Evolutionary conservation across 2,113 vertebrate species (phyloP), one percentile per base, ranked within the genome.

Genomic region (Tenebrosternarchus preto): DNA sequence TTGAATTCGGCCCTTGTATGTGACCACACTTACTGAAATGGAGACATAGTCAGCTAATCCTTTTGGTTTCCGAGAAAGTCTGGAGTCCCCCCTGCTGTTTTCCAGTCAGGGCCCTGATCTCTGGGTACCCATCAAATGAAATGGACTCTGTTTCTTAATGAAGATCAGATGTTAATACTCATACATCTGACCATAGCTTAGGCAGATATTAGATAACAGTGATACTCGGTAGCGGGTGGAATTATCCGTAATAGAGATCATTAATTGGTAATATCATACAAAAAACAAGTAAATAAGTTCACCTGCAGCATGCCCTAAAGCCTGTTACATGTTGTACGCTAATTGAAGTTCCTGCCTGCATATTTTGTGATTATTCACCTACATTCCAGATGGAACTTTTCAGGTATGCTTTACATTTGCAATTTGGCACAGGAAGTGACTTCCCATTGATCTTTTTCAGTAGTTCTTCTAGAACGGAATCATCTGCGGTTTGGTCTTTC

Each of bases 21-120:
- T 56, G 73, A 33, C 20, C 5, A n/a, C 22, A 19, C 66, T 83
- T 79, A 60, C 71, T 11, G 71, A 64, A 83, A 76, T 27, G 24
- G 27, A 19, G 56, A 83, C 29, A n/a, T 43, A 63, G 73, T 76
- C 72, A 76, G 63, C 64, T 39, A 24, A 75, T 80, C 60, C 55
- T 43, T 27, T 3, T 50, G 39, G 57, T 46, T 80, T 80, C 73
- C 24, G 22, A 72, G 33, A 75, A 80, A 33, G 78, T 76, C 53
- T 39, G 2, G 22, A 25, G 71, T 74, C 36, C 68, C 8, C 33
- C 60, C 63, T 67, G n/a, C 39, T 50, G 43, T 50, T 68, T 39
- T 68, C 20, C 64, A 56, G 60, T 77, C 29, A 36, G 2, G 15
- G 43, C 63, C 24, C 25, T 59, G 82, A 71, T 70, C 29, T 69